Evolutionary conservation across 2,113 vertebrate genomes (phyloP), one percentile per base, ranked within the genome.

Genomic region (Chionomys nivalis): DNA sequence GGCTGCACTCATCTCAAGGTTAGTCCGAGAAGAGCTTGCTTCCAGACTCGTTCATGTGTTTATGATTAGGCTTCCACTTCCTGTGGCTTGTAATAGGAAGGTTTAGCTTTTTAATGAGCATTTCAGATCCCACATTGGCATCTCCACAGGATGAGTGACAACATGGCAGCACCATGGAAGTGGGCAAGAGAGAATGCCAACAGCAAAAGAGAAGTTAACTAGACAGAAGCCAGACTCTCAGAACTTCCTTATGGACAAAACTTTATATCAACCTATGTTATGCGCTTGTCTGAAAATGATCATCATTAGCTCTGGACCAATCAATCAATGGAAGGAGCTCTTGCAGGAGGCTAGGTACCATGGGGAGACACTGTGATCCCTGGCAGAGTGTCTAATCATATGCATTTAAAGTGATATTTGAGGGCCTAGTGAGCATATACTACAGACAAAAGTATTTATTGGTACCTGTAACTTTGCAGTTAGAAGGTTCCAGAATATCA

Each of bases 401-500:
- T 81, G 36, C 23, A 55, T 16, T 3, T 66, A 65, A 86, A 76
- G 44, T 79, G 26, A 28, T 89, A 39, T 52, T 70, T n/a, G 23
- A 95, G 87, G 47, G 39, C 42, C 42, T 13, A 36, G 21, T 94
- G 65, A 31, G 28, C 42, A 77, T 31, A 76, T 0, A 55, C 4
- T 33, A 26, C 11, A 44, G 44, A 63, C 72, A 86, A 94, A 61
- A 61, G 17, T 9, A 10, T 44, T 94, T 96, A 90, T 91, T 78
- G 2, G 23, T 75, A 75, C 49, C 39, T 94, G 0, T 72, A 66
- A 76, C 28, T 94, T 95, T 65, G 8, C 17, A 91, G 16, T 79
- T 75, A 95, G 87, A 61, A 91, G 81, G 63, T 94, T 96, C 58
- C 36, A 16, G 61, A 96, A 49, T 89, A 85, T 66, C 61, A 92